A percentile compares a stretch with the other conserved stretches of the same genome.
Evolutionary conservation across 2,113 vertebrate genomes (phyloP).

Genomic region (Condylura cristata): DNA sequence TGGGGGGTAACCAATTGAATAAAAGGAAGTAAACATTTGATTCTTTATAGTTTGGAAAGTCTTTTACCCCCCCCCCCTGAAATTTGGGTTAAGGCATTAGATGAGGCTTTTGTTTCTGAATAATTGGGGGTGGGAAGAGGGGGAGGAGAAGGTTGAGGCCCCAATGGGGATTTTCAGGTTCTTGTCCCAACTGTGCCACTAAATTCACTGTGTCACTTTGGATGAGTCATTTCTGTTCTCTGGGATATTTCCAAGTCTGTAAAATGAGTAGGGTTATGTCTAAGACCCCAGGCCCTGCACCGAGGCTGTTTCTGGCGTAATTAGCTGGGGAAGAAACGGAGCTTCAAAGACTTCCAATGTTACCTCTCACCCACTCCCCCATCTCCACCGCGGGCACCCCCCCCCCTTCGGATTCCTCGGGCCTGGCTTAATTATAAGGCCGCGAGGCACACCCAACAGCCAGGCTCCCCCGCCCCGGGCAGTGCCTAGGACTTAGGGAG

Average conservation of each 20-base stretch:
- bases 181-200: neutral
- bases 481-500: neutral
- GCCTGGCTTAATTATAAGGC: neutral
- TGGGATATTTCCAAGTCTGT: neutral
- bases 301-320: neutral
- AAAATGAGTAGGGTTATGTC: neutral
- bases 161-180: neutral
- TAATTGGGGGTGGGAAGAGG: neutral
- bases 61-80: rapidly evolving
- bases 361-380: neutral
- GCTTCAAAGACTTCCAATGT: neutral
- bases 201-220: constrained; percentile 24
- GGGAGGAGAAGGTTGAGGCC: neutral
- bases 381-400: too few species aligned
- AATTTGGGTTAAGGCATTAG: neutral
- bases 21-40: neutral
- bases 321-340: neutral
- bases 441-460: neutral
- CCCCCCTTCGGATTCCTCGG: neutral
- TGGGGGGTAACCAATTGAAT: neutral
- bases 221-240: constrained; percentile 63
- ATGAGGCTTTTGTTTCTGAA: neutral
- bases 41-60: neutral
- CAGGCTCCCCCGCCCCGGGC: neutral
- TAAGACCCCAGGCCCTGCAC: neutral